Base-by-base conservation (phyloP, 1,140 invertebrate species). In the Bombus difficillimus region DNA sequence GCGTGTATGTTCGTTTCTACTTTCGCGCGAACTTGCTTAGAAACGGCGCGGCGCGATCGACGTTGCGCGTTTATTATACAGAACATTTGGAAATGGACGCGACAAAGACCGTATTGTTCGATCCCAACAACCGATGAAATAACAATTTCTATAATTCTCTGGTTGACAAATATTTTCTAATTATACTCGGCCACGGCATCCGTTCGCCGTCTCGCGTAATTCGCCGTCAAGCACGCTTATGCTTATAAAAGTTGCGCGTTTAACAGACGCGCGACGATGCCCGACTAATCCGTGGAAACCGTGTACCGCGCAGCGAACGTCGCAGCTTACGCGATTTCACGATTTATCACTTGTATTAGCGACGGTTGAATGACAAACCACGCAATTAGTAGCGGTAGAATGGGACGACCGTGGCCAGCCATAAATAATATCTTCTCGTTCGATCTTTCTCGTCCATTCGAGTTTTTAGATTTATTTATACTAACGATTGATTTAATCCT, bases 71-170 rank as follows among this genome's bases (percentile, higher is more conserved):
- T 47, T 47, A 18, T 15, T 6, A 15, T 15, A 13, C 13, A 4
- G 0, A 76, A 47, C 41, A 28, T n/a, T 53, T 53, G 34, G 28
- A 76, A 57, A 83, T 53, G 13, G 76, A 83, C 28, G 72, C 59
- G 10, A 1, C 72, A 8, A 41, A 10, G 9, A 12, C 0, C 18
- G 68, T 37, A 62, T 72, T 43, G 47, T 43, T 53, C 79, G 39
- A 43, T 28, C 1, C 28, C 68, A 8, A 22, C 5, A 1, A 8
- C 8, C 47, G 47, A 53, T 9, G 79, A 34, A 39, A 81, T 32
- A 72, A 72, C 47, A 9, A 72, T 39, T 41, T 13, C 25, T n/a
- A 5, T 13, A 43, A 59, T 72, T 59, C 72, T 34, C 28, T 2
- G 34, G 1, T 22, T 18, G 47, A n/a, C n/a, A n/a, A 59, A 59